Base-by-base conservation (phyloP, 2,797 vertebrate species). In the Trematomus bernacchii region DNA sequence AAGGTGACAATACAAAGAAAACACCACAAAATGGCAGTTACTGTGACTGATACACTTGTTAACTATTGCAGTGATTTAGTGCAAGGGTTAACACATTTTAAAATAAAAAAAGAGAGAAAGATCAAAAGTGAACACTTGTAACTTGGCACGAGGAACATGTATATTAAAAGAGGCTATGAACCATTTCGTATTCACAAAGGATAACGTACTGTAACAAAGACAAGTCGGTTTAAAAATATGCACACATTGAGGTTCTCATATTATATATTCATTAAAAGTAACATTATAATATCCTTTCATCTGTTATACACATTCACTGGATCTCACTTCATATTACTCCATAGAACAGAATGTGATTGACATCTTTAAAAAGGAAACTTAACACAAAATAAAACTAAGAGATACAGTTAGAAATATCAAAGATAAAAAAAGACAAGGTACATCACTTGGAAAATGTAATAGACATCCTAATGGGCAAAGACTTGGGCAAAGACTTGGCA, bases 131-230 rank as follows among this genome's bases (percentile, higher is more conserved):
- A 94, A 93, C 90, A 89, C 78, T 91, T 89, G 85, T 82, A 89
- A 88, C 89, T 95, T 96, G 96, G 96, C 96, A 97, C 95, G 85
- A 94, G 92, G 92, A 91, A 88, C 77, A 75, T 84, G 83, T 87
- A 87, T 85, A 77, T 85, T 77, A 87, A 73, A 27, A 90, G 66
- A 87, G 81, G 79, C 73, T 79, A 51, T 66, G 61, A 80, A 73
- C 90, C 50, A 73, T 62, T 47, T 61, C 1, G 42, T 77, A 81
- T 79, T 82, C 59, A 87, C 63, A 82, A 21, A 50, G 77, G 55
- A 70, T 48, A 43, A 71, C 63, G 37, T 57, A 40, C 42, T 77
- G 76, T 76, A 83, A 84, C 73, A 83, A 84, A 85, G 48, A 80
- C 47, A 42, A 75, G 76, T 58, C 7, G 14, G 46, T 65, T 81